These are phyloP conservation scores for Meiosimyza platycephala DNA, from an alignment of 2,888 invertebrate genomes.

Conservation along the genomic window DNA sequence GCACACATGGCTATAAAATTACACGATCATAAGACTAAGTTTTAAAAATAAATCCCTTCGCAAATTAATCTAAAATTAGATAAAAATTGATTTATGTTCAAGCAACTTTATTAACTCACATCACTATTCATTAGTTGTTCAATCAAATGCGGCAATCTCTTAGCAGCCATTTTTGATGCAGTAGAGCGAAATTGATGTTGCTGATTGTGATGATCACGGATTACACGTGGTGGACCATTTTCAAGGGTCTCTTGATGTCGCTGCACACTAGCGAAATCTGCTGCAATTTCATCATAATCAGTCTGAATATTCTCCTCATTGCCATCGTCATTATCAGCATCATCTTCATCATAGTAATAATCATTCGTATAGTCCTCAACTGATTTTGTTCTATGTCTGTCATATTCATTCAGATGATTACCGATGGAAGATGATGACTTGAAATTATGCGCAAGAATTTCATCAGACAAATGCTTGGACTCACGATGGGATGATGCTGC, in stretches of 20 bases:
- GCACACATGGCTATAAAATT: too few species aligned
- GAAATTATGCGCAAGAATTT: slow-evolving; percentile 15
- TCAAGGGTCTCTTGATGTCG: not conserved
- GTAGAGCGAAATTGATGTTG: not conserved
- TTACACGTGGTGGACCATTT: too few species aligned
- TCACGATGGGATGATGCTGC: slow-evolving; percentile 1
- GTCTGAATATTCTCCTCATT: slow-evolving; percentile 37
- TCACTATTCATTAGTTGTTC: too few species aligned
- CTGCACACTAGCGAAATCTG: not conserved
- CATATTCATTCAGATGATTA: not conserved
- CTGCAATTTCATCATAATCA: not conserved
- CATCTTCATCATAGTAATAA: slow-evolving; percentile 33
- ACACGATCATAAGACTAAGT: too few species aligned
- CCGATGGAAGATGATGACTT: not conserved
- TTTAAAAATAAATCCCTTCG: too few species aligned
- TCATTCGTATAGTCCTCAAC: slow-evolving; percentile 31
- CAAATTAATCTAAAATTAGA: too few species aligned
- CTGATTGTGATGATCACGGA: not conserved
- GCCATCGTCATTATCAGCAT: slow-evolving; percentile 42
- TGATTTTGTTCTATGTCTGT: not conserved
- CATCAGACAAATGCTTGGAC: not conserved
- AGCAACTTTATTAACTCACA: too few species aligned
- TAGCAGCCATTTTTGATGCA: not conserved
- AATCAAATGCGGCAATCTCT: too few species aligned
- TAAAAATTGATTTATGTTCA: too few species aligned